These are phyloP conservation scores for Oligia strigilis DNA, from an alignment of 2,888 invertebrate genomes.

Conservation along the genomic window DNA sequence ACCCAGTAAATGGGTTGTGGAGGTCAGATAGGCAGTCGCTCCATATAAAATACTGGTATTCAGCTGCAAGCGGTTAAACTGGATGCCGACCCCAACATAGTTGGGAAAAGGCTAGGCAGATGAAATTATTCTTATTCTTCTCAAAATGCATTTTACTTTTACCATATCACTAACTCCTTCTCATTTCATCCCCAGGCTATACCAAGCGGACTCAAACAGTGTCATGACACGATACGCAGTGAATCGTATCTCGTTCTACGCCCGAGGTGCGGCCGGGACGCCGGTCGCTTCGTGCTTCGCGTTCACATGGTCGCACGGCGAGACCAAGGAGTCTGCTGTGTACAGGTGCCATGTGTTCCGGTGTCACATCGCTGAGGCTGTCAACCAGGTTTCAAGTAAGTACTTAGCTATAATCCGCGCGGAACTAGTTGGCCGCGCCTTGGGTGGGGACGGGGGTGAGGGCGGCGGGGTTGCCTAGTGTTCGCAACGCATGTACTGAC, in stretches of 20 bases:
- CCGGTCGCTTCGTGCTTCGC: slow-evolving; percentile 98
- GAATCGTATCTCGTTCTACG: slow-evolving; percentile 98
- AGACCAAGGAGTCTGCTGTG: slow-evolving; percentile 95
- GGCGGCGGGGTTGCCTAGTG: too few species aligned
- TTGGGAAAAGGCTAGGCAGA: too few species aligned
- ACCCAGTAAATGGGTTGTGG: too few species aligned
- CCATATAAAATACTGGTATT: too few species aligned
- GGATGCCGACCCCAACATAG: too few species aligned
- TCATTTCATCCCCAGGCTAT: slow-evolving; percentile 89
- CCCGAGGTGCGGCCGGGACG: slow-evolving; percentile 95
- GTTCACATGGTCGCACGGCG: slow-evolving; percentile 99
- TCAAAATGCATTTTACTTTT: not conserved
- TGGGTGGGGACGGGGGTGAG: too few species aligned
- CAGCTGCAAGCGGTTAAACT: too few species aligned
- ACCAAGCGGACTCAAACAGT: slow-evolving; percentile 95
- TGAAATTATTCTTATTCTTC: too few species aligned
- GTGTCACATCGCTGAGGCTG: slow-evolving; percentile 98
- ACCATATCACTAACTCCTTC: not conserved
- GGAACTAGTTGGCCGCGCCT: too few species aligned
- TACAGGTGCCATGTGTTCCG: slow-evolving; percentile 99
- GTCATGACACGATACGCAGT: slow-evolving; percentile 97
- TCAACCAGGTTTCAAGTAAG: slow-evolving; percentile 94
- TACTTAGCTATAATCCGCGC: slow-evolving; percentile 45
- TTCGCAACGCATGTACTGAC: too few species aligned
- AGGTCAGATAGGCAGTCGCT: too few species aligned